Percentiles rank a stretch among this genome's conserved stretches.
Conservation (phyloP, 2,113 vertebrate species). For the Megalops atlanticus region DNA sequence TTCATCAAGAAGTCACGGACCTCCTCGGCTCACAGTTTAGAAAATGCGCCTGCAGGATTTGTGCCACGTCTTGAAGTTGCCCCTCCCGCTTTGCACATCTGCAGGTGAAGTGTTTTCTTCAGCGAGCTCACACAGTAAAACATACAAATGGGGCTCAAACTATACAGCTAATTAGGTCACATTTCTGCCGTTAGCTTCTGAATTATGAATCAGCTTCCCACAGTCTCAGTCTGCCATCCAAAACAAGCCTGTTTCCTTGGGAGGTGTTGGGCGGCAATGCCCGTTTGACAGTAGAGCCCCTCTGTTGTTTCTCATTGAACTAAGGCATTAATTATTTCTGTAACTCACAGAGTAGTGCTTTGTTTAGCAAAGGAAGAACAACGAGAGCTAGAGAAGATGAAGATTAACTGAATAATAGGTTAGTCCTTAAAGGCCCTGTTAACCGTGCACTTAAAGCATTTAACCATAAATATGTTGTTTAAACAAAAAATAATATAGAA, state of each 20-base stretch:
- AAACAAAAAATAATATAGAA: not conserved
- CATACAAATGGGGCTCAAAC: conserved; percentile 38
- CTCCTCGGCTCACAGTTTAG: not conserved
- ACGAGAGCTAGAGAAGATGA: not conserved
- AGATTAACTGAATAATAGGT: not conserved
- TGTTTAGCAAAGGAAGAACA: not conserved
- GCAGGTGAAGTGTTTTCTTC: not conserved
- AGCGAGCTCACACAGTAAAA: conserved; percentile 12
- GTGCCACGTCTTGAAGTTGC: not conserved
- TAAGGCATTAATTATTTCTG: not conserved
- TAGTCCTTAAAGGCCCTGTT: not conserved
- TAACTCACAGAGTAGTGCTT: not conserved
- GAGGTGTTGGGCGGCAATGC: not conserved
- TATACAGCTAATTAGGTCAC: conserved; percentile 62
- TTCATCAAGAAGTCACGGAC: no score
- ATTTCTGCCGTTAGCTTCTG: conserved; percentile 40
- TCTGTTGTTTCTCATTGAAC: not conserved
- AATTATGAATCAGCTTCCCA: conserved; percentile 48
- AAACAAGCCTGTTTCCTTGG: not conserved
- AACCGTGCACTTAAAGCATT: not conserved
- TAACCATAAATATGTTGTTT: not conserved
- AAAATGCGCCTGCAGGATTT: not conserved
- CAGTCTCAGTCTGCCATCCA: not conserved
- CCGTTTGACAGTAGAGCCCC: not conserved
- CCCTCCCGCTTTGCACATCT: not conserved